Conservation (phyloP, 2,113 vertebrate species). For the Anser brachyrhynchus region DNA sequence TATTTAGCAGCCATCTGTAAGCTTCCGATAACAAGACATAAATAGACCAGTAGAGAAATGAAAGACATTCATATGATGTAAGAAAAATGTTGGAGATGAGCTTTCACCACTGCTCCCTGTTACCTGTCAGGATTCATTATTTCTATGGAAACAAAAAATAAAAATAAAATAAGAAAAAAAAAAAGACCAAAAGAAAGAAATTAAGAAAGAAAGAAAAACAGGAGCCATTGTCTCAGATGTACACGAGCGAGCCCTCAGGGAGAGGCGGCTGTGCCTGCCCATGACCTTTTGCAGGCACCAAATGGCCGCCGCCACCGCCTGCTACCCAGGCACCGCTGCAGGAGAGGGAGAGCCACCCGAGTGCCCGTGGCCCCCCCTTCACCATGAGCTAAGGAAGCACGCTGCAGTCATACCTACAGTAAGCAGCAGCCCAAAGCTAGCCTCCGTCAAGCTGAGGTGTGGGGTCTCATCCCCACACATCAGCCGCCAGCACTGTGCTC, state of each 20-base stretch:
- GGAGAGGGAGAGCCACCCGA: no score
- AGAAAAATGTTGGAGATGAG: neutral
- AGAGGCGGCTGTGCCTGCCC: neutral
- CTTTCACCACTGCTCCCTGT: neutral
- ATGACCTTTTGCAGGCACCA: neutral
- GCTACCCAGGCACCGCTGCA: neutral
- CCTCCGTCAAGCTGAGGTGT: fast-evolving
- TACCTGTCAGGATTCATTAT: neutral
- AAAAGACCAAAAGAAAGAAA: neutral
- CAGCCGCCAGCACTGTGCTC: neutral
- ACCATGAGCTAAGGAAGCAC: fast-evolving
- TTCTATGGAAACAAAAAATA: neutral
- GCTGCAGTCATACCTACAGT: fast-evolving
- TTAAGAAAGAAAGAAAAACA: no score
- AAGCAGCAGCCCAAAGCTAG: neutral
- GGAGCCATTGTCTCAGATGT: no score
- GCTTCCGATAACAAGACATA: neutral
- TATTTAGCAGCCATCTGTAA: neutral
- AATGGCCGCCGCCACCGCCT: neutral
- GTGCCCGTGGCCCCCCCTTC: no score
- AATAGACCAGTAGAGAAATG: neutral
- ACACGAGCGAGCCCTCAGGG: neutral
- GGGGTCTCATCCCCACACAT: neutral
- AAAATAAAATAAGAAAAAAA: no score
- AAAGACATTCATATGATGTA: neutral